phyloP scores from a whole-genome alignment of 30 jellyfish, hydroid and myxozoan species.

The Rhopilema esculentum region DNA sequence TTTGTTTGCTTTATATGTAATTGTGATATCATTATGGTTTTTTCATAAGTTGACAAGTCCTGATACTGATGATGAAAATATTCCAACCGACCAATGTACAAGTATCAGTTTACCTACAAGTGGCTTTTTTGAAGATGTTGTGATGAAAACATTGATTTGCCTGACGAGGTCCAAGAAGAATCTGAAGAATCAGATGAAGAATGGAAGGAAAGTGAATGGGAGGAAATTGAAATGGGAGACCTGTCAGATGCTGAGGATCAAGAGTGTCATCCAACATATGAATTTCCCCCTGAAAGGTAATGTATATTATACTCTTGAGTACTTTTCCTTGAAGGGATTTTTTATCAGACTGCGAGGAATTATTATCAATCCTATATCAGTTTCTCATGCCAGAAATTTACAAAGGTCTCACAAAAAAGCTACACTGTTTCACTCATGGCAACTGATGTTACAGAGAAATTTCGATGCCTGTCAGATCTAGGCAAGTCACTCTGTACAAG shows the following conservation, averaged over 20 bases:
- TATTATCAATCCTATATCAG: conserved; percentile 5
- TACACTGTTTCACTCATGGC: conserved; percentile 3
- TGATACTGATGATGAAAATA: no score
- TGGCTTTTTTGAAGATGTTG: background rate
- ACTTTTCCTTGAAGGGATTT: background rate
- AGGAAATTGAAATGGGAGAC: conserved; percentile 20
- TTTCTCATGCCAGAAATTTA: conserved; percentile 17
- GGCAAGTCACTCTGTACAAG: background rate
- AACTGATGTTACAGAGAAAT: conserved; percentile 13
- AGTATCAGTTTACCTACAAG: background rate
- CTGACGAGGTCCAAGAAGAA: background rate
- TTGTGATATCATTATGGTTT: no score
- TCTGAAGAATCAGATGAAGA: background rate
- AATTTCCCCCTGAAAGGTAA: background rate
- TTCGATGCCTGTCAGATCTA: conserved; percentile 3
- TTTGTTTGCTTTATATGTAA: no score
- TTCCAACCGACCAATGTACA: no score
- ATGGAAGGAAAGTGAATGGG: background rate
- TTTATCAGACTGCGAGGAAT: conserved; percentile 6
- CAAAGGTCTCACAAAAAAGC: background rate
- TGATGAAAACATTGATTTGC: background rate
- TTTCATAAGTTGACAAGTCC: no score
- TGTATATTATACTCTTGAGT: background rate
- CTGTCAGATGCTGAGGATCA: conserved; percentile 22
- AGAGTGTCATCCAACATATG: background rate